These are phyloP conservation scores for Odontocerum albicorne DNA, from an alignment of 2,888 invertebrate species.

Conservation along the genomic window DNA sequence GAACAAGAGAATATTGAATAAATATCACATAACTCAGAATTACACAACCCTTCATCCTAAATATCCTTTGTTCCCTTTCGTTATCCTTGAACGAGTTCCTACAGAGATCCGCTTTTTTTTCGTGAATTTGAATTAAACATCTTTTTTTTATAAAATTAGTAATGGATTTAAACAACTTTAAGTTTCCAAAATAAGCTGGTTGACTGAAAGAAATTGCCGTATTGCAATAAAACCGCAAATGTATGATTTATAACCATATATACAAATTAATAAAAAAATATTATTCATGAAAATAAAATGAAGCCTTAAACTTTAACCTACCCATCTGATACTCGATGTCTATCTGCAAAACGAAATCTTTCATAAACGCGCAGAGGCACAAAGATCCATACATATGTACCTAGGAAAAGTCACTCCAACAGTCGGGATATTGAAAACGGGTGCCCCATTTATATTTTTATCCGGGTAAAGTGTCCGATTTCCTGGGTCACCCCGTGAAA, in stretches of 20 bases:
- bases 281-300: conserved; percentile 4
- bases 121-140: no score
- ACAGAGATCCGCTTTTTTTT: no score
- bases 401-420: conserved; percentile 10
- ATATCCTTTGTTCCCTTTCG: no score
- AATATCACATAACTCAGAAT: not conserved
- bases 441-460: conserved; percentile 31
- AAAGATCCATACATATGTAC: conserved; percentile 13
- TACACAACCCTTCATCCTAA: no score
- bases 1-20: conserved; percentile 1
- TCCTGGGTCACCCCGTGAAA: conserved; percentile 16
- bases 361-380: conserved; percentile 20
- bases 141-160: not conserved
- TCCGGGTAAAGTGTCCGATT: conserved; percentile 29
- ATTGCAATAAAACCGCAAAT: not conserved
- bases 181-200: no score
- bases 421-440: conserved; percentile 31
- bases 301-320: not conserved
- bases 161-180: no score
- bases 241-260: not conserved
- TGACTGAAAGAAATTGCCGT: no score
- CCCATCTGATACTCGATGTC: not conserved
- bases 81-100: no score
- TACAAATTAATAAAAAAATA: not conserved
- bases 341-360: conserved; percentile 24